phyloP scores from a whole-genome alignment of 1,140 invertebrate species.

The Diorhabda carinulata region DNA sequence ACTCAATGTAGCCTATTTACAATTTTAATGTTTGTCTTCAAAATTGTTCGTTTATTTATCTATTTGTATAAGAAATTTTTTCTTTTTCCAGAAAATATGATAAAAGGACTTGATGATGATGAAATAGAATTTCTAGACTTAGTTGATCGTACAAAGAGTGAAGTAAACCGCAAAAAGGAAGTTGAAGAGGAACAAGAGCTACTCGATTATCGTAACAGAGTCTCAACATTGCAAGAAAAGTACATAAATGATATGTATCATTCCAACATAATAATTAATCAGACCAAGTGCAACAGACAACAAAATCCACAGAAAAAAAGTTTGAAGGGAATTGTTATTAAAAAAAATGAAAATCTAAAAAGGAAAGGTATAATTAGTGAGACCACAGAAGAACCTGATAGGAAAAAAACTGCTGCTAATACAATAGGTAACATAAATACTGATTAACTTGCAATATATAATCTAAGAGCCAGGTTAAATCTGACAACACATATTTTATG shows the following conservation, averaged over 20 bases:
- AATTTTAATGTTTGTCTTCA: too few species aligned
- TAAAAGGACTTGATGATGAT: conserved; percentile 91
- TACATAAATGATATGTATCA: conserved; percentile 62
- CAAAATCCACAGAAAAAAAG: conserved; percentile 54
- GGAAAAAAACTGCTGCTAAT: neutral
- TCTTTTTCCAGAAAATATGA: conserved; percentile 78
- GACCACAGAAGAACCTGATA: conserved; percentile 24
- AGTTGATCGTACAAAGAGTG: conserved; percentile 79
- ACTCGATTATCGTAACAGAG: conserved; percentile 74
- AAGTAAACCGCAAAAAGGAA: conserved; percentile 74
- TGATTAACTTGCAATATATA: too few species aligned
- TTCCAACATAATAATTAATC: conserved; percentile 51
- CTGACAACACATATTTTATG: too few species aligned
- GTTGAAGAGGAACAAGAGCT: conserved; percentile 78
- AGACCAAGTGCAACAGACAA: conserved; percentile 34
- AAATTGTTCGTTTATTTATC: too few species aligned
- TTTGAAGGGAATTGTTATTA: conserved; percentile 58
- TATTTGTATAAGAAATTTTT: too few species aligned
- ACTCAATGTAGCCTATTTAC: too few species aligned
- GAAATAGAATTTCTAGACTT: conserved; percentile 90
- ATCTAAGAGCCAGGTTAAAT: too few species aligned
- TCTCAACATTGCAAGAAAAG: conserved; percentile 75
- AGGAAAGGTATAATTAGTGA: conserved; percentile 56
- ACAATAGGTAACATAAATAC: conserved; percentile 2
- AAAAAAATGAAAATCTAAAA: conserved; percentile 53